Percentiles rank a stretch among this genome's conserved stretches.
Evolutionary conservation across 2,113 vertebrate genomes (phyloP).

Genomic region (Myotis brandtii): DNA sequence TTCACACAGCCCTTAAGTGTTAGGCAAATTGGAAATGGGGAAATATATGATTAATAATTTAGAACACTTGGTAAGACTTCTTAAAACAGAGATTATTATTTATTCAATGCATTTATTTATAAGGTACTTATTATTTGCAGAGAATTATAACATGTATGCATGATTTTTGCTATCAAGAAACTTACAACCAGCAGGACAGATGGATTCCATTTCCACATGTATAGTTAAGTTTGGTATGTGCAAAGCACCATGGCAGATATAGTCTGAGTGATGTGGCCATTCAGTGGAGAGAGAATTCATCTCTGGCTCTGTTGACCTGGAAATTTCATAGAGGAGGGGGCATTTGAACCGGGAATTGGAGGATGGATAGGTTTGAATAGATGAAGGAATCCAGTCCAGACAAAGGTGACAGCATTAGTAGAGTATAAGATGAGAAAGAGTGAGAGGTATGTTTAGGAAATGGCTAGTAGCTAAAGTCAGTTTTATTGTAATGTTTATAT

Average conservation of each 20-base stretch:
- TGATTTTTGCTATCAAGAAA: slow-evolving; percentile 36
- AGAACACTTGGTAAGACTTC: neutral
- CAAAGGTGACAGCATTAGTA: neutral
- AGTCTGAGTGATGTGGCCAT: neutral
- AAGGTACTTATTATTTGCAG: neutral
- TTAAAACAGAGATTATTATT: neutral
- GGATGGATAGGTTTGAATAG: neutral
- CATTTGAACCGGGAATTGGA: neutral
- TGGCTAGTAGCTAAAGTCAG: neutral
- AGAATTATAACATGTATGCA: neutral
- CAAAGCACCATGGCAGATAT: neutral
- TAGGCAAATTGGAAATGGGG: neutral
- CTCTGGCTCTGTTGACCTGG: neutral
- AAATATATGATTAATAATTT: neutral
- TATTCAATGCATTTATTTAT: neutral
- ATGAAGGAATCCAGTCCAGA: neutral
- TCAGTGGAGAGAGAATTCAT: neutral
- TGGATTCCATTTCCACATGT: neutral
- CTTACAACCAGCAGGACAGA: neutral
- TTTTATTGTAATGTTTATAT: neutral
- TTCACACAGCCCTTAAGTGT: neutral
- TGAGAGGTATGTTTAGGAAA: neutral
- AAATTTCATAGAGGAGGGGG: neutral
- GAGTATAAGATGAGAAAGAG: neutral
- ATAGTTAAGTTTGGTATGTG: neutral